Conservation (phyloP, 2,888 invertebrate species). For the Watsonalla binaria region DNA sequence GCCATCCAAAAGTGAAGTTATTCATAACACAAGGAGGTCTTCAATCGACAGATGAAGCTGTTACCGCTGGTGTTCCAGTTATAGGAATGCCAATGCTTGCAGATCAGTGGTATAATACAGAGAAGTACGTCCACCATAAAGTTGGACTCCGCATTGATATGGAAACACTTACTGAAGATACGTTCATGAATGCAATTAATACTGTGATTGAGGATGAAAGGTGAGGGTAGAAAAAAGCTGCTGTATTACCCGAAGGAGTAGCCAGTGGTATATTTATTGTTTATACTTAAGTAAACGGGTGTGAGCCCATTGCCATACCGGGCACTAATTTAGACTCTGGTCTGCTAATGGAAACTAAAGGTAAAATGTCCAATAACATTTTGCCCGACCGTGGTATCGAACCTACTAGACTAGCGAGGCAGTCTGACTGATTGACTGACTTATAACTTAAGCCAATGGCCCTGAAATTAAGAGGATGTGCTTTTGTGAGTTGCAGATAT, state of each 20-base stretch:
- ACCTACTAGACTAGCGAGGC: too few relatives aligned
- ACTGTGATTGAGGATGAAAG: constrained; percentile 35
- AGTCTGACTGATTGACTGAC: too few relatives aligned
- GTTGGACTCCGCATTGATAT: constrained; percentile 41
- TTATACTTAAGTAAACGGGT: too few relatives aligned
- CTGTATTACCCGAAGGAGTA: too few relatives aligned
- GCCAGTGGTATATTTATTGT: too few relatives aligned
- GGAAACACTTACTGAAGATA: constrained; percentile 31
- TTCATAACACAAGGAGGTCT: constrained; percentile 71
- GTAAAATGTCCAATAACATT: too few relatives aligned
- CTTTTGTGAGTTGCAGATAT: too few relatives aligned
- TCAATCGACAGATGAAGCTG: constrained; percentile 67
- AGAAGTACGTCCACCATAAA: constrained; percentile 35
- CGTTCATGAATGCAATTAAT: constrained; percentile 31
- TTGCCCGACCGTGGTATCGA: not conserved
- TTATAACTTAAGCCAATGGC: too few relatives aligned
- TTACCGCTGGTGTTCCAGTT: constrained; percentile 56
- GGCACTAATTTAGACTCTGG: too few relatives aligned
- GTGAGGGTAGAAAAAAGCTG: constrained; percentile 16
- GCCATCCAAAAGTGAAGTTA: constrained; percentile 64
- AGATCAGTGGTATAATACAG: constrained; percentile 63
- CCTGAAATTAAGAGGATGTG: too few relatives aligned
- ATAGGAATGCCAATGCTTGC: constrained; percentile 58
- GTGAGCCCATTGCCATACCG: too few relatives aligned
- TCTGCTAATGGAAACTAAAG: not conserved